phyloP scores from a whole-genome alignment of 1,140 invertebrate species.

The Drosophila pseudoananassae region DNA sequence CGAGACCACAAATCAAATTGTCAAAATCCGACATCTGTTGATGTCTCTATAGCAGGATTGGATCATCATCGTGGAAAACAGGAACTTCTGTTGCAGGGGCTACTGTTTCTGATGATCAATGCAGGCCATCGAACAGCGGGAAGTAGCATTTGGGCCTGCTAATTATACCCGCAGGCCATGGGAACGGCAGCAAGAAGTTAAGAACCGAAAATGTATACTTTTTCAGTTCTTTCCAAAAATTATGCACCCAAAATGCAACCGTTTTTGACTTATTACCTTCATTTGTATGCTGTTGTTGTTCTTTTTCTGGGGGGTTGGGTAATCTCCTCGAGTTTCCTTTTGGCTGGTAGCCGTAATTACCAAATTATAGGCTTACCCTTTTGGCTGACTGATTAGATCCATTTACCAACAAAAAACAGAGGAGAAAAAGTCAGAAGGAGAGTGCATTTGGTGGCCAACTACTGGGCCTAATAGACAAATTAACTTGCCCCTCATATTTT shows the following conservation, averaged over 20 bases:
- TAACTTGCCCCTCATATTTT: conserved; percentile 57
- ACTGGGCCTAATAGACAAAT: conserved; percentile 73
- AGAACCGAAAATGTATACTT: conserved; percentile 24
- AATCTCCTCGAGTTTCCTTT: conserved; percentile 27
- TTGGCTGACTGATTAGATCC: conserved; percentile 78
- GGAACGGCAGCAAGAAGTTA: conserved; percentile 30
- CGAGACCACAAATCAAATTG: conserved; percentile 74
- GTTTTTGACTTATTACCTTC: conserved; percentile 78
- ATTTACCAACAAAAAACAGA: conserved; percentile 57
- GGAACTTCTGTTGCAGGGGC: conserved; percentile 46
- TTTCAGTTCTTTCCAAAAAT: conserved; percentile 47
- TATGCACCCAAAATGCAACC: conserved; percentile 69
- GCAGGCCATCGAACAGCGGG: conserved; percentile 46
- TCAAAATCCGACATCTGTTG: conserved; percentile 68
- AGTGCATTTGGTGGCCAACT: conserved; percentile 55
- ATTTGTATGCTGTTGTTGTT: conserved; percentile 41
- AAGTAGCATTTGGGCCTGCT: conserved; percentile 54
- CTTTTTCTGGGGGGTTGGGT: conserved; percentile 7
- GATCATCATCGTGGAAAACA: conserved; percentile 41
- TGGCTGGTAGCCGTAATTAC: conserved; percentile 59
- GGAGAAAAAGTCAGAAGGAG: conserved; percentile 25
- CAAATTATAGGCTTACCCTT: conserved; percentile 82
- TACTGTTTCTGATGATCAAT: conserved; percentile 46
- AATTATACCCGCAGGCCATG: conserved; percentile 67
- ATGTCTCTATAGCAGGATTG: conserved; percentile 61